Percentiles rank a stretch among this genome's conserved stretches.
Evolutionary conservation across 2,797 vertebrate species (phyloP).

Genomic region (Sebastes aleutianus): DNA sequence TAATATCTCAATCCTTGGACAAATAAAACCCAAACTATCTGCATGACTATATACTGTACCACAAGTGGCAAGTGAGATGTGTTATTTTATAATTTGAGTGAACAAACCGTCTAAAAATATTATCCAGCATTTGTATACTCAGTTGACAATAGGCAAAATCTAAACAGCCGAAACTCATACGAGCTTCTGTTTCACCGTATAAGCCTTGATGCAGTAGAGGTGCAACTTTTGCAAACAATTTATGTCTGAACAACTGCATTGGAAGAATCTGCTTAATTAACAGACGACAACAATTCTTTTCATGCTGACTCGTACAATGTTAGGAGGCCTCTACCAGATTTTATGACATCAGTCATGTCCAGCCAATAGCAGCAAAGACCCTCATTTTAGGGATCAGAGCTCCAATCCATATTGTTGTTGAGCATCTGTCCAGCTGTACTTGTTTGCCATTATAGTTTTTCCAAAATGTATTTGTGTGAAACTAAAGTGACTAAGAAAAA

Average conservation of each 20-base stretch:
- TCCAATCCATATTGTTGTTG: neutral
- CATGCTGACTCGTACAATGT: neutral
- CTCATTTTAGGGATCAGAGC: neutral
- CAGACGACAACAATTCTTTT: neutral
- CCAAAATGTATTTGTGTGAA: neutral
- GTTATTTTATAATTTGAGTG: too few species aligned
- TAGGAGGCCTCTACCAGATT: neutral
- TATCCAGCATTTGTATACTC: too few species aligned
- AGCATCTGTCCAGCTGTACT: conserved; percentile 25
- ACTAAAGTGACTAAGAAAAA: neutral
- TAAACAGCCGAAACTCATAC: too few species aligned
- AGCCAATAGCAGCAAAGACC: neutral
- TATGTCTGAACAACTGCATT: neutral
- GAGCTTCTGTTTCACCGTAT: neutral
- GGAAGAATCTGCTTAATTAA: neutral
- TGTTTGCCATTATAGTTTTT: neutral
- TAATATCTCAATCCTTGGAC: neutral
- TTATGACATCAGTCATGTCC: neutral
- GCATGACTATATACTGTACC: too few species aligned
- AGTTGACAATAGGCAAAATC: too few species aligned
- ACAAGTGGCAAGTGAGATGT: too few species aligned
- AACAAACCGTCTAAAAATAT: rapidly evolving
- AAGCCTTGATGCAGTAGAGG: neutral
- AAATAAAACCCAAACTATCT: too few species aligned
- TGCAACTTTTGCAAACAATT: neutral